Evolutionary conservation across 2,797 vertebrate species (phyloP).

Genomic region (Gallinago solitaria): DNA sequence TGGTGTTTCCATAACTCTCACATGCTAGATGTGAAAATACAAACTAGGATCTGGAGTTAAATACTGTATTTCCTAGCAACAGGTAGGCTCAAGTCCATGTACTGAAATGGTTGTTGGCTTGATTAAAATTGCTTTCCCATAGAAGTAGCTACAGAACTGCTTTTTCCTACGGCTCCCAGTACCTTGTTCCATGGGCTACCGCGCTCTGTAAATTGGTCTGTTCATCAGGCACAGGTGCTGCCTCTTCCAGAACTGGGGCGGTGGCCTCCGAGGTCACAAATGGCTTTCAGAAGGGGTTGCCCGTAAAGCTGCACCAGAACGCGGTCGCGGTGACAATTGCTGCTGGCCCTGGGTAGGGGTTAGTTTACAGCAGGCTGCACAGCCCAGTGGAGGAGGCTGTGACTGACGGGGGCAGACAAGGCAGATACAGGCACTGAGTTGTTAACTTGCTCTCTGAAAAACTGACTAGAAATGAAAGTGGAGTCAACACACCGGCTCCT

Average conservation of each 20-base stretch:
- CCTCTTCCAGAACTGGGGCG: accelerated
- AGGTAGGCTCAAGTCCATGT: no score
- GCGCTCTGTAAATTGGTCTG: accelerated
- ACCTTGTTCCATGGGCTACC: accelerated
- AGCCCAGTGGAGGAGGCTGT: not conserved
- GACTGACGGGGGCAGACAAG: not conserved
- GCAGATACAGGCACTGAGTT: not conserved
- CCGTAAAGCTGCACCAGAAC: accelerated
- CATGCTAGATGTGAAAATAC: not conserved
- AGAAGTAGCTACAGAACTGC: not conserved
- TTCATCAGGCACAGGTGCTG: accelerated
- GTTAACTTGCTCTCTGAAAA: not conserved
- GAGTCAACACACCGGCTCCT: accelerated
- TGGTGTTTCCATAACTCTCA: accelerated
- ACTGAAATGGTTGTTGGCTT: not conserved
- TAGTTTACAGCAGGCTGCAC: no score
- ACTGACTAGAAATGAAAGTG: not conserved
- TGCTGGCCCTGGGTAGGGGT: accelerated
- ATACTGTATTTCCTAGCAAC: not conserved
- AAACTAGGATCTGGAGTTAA: not conserved
- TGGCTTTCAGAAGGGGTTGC: not conserved
- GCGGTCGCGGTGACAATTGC: accelerated
- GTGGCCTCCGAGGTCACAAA: accelerated
- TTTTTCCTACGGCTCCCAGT: not conserved
- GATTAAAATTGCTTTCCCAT: not conserved